A percentile compares a stretch with the other conserved stretches of the same genome.
Evolutionary conservation across 1,140 invertebrate species (phyloP).

Genomic region (Dinothrombium tinctorium): DNA sequence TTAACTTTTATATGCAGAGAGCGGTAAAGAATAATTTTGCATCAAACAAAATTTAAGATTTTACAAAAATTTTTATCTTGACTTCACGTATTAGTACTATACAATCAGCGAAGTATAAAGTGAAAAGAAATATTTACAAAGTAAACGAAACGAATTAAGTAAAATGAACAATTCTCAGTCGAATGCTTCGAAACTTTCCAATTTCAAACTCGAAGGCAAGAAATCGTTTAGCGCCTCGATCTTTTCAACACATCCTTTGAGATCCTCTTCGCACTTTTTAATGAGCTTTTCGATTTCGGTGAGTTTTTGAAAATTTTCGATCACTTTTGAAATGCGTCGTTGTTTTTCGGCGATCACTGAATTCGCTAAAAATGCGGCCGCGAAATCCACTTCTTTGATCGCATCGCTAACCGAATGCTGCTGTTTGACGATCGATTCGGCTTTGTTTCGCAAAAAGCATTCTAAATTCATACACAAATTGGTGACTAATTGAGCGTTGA

Average conservation of each 20-base stretch:
- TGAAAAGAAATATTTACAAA: too few relatives aligned
- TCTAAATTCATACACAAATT: slow-evolving; percentile 6
- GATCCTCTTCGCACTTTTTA: slow-evolving; percentile 5
- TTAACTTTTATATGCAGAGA: too few relatives aligned
- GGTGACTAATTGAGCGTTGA: slow-evolving; percentile 1
- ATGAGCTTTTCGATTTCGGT: slow-evolving; percentile 5
- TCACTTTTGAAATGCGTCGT: slow-evolving; percentile 5
- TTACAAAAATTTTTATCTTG: too few relatives aligned
- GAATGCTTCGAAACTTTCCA: slow-evolving; percentile 9
- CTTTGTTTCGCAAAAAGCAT: background rate
- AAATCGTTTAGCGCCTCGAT: slow-evolving; percentile 6
- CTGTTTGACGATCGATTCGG: slow-evolving; percentile 2
- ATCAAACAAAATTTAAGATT: too few relatives aligned
- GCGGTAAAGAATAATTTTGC: too few relatives aligned
- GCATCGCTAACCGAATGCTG: slow-evolving; percentile 1
- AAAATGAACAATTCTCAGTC: too few relatives aligned
- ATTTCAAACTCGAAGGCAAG: slow-evolving; percentile 3
- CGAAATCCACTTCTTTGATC: slow-evolving; percentile 4
- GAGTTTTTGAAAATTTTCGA: slow-evolving; percentile 7
- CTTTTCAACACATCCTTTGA: slow-evolving; percentile 1
- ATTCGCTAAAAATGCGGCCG: background rate
- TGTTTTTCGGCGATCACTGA: slow-evolving; percentile 4
- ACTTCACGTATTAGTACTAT: too few relatives aligned
- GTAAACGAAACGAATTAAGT: too few relatives aligned
- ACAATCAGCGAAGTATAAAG: too few relatives aligned